A percentile compares a stretch with the other conserved stretches of the same genome.
These are phyloP conservation scores for Oscheius sp. DNA, from an alignment of 2,888 invertebrate genomes.

Conservation along the genomic window DNA sequence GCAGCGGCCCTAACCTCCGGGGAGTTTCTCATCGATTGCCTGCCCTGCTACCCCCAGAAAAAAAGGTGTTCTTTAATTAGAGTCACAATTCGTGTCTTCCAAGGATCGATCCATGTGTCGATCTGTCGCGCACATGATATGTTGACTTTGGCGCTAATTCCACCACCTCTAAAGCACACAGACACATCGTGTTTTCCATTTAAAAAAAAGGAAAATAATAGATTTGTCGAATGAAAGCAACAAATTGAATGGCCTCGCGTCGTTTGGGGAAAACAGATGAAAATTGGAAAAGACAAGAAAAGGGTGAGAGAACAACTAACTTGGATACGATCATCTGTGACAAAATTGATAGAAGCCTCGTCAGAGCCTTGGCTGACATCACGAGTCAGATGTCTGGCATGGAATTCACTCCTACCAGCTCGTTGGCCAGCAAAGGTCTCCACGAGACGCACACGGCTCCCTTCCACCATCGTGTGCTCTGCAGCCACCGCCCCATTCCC, in stretches of 20 bases:
- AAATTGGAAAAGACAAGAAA: not conserved
- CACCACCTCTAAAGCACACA: constrained; percentile 32
- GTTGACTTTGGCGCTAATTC: constrained; percentile 36
- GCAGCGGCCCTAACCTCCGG: not conserved
- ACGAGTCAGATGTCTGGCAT: constrained; percentile 25
- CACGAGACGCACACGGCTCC: constrained; percentile 36
- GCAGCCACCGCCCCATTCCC: constrained; percentile 22
- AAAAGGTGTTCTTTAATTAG: not conserved
- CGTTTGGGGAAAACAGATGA: constrained; percentile 2
- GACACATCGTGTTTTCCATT: not conserved
- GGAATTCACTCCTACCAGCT: constrained; percentile 34
- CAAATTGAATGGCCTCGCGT: not conserved
- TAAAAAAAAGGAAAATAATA: not conserved
- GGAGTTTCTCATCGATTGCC: constrained; percentile 18
- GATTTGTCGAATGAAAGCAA: not conserved
- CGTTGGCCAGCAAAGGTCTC: constrained; percentile 35
- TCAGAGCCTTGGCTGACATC: constrained; percentile 60
- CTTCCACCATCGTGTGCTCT: constrained; percentile 28
- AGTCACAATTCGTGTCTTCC: not conserved
- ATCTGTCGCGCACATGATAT: constrained; percentile 34
- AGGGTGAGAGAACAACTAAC: constrained; percentile 40
- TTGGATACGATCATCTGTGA: constrained; percentile 66
- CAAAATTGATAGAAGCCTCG: constrained; percentile 70
- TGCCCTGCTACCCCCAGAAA: not conserved
- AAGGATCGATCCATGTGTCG: constrained; percentile 26